Evolutionary conservation across 2,888 invertebrate genomes (phyloP), one percentile per base, ranked within the genome.

Genomic region (Ectropis crepuscularia): DNA sequence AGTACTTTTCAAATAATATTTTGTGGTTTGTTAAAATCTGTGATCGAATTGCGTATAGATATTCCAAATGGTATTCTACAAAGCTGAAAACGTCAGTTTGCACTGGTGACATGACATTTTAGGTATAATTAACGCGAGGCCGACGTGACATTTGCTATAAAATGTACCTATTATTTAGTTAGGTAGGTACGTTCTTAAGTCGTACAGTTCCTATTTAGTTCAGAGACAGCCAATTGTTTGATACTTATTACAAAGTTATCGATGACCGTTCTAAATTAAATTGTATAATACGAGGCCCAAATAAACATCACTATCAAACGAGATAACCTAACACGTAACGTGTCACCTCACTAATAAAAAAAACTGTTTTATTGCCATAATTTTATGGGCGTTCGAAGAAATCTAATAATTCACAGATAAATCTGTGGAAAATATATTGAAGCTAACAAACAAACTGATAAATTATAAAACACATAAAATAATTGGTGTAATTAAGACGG

Each of bases 321-420:
- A 61, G 79, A 76, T 81, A 82, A 83, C 83, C 82, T 73, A 57
- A 41, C 45, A 57, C 67, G 78, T 80, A 46, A 57, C 65, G 78
- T 81, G 82, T 79, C 82, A 81, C 74, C 74, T 57, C 67, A 75
- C 67, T 76, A 75, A 80, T 86, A 80, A 85, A 84, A n/a, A 74
- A 72, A 73, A 72, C 73, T 73, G 72, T 77, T 84, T 83, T 80
- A 85, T 77, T 81, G 76, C 70, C 51, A 77, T 79, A 78, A 77
- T 70, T 76, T 68, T 72, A 74, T 74, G 71, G 74, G 71, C 71
- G 74, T 74, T 71, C 62, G 53, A 64, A 57, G 63, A 47, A 65
- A 65, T 57, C 53, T 69, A 70, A 68, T 67, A 62, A 47, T 67
- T 59, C 49, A 48, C 55, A 58, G 72, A 74, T 77, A 72, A 74